Base-by-base conservation (phyloP, 2,888 invertebrate species). In the Drosophila stalkeri region DNA sequence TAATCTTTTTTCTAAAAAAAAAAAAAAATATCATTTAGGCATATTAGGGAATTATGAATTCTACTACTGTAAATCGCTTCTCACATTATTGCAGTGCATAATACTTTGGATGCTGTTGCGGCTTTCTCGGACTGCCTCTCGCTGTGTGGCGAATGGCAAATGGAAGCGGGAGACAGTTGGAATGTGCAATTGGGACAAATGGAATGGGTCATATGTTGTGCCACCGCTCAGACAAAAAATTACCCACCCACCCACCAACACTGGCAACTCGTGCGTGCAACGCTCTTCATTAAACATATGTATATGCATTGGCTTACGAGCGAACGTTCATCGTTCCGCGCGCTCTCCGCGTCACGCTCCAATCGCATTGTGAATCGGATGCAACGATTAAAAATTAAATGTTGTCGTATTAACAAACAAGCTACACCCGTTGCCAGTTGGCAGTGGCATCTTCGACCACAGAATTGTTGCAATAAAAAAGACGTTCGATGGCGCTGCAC, bases 341-440 rank as follows among this genome's bases (percentile, higher is more conserved):
- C 43, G 14, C 3, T 2, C n/a, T 11, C n/a, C 11, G 31, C 31
- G n/a, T n/a, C 31, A 6, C 18, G 49, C 49, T 49, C 11, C 49
- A 49, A 49, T 49, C 49, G 39, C 68, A 72, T 74, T 68, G 80
- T 60, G 59, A 81, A 75, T 77, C 74, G 87, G 70, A 80, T 77
- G 82, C 80, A 82, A 74, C 83, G 86, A 90, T 87, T 89, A 90
- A 87, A 87, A 89, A 86, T 87, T 83, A 90, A 87, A 89, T 81
- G 87, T 76, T 88, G 86, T 88, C 90, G 79, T 85, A 89, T 87
- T 86, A 86, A 87, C 90, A 85, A 80, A 75, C 90, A 82, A 78
- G 78, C 75, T 71, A 68, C 72, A 56, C 41, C 77, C 59, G 64
- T 62, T 65, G 69, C 63, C 68, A 57, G 59, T 56, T 61, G 77